Conservation (phyloP, 2,113 vertebrate species). For the Chaetorhynchus papuensis region DNA sequence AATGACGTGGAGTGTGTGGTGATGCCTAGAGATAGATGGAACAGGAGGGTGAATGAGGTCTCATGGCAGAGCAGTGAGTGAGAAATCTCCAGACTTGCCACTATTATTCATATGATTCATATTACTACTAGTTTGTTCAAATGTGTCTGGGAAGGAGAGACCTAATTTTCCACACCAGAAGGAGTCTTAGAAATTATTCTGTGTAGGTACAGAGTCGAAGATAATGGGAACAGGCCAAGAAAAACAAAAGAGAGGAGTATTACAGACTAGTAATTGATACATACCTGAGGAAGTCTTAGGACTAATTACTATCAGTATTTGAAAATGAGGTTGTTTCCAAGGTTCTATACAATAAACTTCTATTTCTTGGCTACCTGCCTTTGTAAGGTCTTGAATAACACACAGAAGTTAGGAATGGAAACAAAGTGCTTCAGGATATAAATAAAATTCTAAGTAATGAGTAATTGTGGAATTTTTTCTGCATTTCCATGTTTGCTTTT, state of each 20-base stretch:
- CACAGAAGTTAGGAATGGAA: neutral
- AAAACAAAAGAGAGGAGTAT: neutral
- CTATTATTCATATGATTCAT: neutral
- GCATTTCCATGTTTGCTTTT: neutral
- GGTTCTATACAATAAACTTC: neutral
- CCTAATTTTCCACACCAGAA: neutral
- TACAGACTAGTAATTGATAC: neutral
- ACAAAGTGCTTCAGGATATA: neutral
- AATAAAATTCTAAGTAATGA: neutral
- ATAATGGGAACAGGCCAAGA: neutral
- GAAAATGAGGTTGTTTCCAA: neutral
- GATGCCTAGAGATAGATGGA: neutral
- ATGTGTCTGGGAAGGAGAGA: neutral
- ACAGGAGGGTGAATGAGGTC: neutral
- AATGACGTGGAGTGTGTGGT: neutral
- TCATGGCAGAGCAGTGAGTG: neutral
- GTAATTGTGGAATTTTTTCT: neutral
- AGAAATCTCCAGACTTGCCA: neutral
- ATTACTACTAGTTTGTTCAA: neutral
- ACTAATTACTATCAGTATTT: neutral
- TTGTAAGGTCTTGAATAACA: neutral
- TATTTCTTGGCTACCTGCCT: neutral
- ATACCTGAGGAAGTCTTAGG: neutral
- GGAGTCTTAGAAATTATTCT: neutral
- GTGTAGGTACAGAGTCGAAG: neutral